phyloP scores from a whole-genome alignment of 2,113 vertebrate genomes.

The Phrynosoma platyrhinos region DNA sequence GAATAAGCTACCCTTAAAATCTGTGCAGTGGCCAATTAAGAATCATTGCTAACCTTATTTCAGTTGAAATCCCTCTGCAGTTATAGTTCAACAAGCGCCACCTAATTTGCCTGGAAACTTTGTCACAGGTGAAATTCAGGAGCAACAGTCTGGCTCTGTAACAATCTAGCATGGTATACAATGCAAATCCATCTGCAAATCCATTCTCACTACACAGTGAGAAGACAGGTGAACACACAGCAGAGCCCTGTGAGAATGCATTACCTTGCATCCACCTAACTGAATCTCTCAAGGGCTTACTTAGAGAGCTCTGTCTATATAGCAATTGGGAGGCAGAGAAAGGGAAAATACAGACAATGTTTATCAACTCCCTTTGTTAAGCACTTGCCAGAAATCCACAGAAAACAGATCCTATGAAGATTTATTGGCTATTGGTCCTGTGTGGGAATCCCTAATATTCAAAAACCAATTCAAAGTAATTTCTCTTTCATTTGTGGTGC shows the following conservation, averaged over 20 bases:
- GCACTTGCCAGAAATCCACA: not conserved
- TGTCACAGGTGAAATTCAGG: not conserved
- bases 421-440: not conserved
- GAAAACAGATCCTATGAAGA: not conserved
- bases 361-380: constrained; percentile 19
- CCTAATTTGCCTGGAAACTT: not conserved
- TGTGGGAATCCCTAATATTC: constrained; percentile 6
- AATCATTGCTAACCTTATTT: too few relatives aligned
- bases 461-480: constrained; percentile 4
- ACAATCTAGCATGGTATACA: not conserved
- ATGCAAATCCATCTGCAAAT: not conserved
- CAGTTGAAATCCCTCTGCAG: not conserved
- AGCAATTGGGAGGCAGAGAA: not conserved
- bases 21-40: not conserved
- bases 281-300: not conserved
- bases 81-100: not conserved
- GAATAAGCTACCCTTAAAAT: not conserved
- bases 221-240: not conserved
- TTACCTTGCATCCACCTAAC: not conserved
- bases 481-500: constrained; percentile 33
- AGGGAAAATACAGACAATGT: not conserved
- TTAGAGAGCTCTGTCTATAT: not conserved
- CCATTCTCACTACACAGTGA: too few relatives aligned
- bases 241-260: not conserved
- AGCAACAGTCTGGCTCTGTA: not conserved